Base-by-base conservation (phyloP, 2,888 invertebrate genomes). In the Micropterix aruncella region DNA sequence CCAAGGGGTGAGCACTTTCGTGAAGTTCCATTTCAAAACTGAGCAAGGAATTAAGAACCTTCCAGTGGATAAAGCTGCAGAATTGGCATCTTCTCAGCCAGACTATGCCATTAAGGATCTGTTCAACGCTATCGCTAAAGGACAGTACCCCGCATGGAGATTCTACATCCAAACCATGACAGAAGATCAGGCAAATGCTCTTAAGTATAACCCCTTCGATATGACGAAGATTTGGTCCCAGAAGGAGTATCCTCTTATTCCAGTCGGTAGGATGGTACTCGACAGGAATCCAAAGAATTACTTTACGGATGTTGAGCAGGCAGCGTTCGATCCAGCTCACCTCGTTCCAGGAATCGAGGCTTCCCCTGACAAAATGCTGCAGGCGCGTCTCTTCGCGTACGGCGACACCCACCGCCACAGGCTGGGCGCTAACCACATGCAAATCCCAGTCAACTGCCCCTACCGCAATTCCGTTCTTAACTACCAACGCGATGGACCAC, bases 401-500 rank as follows among this genome's bases (percentile, higher is more conserved):
- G 60, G 63, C 4, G 79, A 80, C 56, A 70, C 79, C 1, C 79
- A 79, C 53, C 65, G 72, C 46, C 74, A 77, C 53, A n/a, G 63
- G 77, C 61, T 77, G 50, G 77, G 77, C 37, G 59, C 70, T 45
- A 78, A 78, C 58, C 67, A 60, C 54, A 56, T 63, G 19, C 73
- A 74, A 54, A 58, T 78, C 37, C 74, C 75, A 4, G 71, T 78
- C 49, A 77, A 78, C 58, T 71, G 73, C 52, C 37, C 42, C n/a
- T n/a, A n/a, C n/a, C n/a, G n/a, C n/a, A n/a, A n/a, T n/a, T n/a
- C n/a, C n/a, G n/a, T n/a, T n/a, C n/a, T n/a, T n/a, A 84, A 87
- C 58, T 88, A 83, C 56, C 86, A 88, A 62, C 74, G 91, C 17
- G 90, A 91, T 59, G 91, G 90, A 0, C 69, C 75, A 3, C 79